phyloP scores from a whole-genome alignment of 2,113 vertebrate species.

The Calidris pugnax region DNA sequence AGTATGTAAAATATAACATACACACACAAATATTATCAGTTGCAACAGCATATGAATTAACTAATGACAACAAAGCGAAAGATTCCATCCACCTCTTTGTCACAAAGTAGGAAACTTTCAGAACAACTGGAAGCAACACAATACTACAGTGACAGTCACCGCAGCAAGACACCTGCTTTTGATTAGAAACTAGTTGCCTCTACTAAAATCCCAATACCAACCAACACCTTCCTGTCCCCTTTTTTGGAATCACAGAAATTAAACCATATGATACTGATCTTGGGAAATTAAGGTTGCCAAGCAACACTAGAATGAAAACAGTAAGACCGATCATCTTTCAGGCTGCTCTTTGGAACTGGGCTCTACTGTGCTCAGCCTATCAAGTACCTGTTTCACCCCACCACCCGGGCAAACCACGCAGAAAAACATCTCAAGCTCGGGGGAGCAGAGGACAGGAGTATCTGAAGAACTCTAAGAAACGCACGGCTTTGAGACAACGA shows the following conservation, averaged over 20 bases:
- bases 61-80: neutral
- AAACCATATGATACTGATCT: neutral
- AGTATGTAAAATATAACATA: fast-evolving
- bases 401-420: fast-evolving
- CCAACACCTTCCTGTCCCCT: fast-evolving
- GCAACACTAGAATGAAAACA: neutral
- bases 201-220: neutral
- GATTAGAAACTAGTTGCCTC: neutral
- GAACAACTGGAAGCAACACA: neutral
- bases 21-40: fast-evolving
- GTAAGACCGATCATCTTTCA: neutral
- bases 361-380: neutral
- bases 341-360: neutral
- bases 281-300: neutral
- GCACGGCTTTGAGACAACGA: fast-evolving
- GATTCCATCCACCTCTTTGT: neutral
- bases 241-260: neutral
- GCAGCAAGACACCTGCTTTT: fast-evolving
- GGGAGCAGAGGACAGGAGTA: too few species aligned
- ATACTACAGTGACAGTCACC: neutral
- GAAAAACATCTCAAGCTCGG: neutral
- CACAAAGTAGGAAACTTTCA: neutral
- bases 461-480: neutral
- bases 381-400: neutral
- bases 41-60: fast-evolving